Evolutionary conservation across 2,888 invertebrate genomes (phyloP), one percentile per base, ranked within the genome.

Genomic region (Thyatira batis): DNA sequence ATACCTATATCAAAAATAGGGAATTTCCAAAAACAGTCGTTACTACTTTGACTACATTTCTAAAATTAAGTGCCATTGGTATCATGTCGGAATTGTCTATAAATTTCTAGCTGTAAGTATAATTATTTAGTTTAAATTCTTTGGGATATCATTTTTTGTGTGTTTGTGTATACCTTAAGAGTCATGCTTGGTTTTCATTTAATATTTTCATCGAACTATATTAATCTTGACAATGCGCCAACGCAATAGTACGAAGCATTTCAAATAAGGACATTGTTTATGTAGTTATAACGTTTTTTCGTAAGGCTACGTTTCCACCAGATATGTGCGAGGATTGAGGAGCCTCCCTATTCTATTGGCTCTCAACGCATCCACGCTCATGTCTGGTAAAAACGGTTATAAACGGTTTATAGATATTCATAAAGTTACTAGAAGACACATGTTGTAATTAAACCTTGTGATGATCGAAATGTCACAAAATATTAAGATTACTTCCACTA

Each of bases 221-320:
- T 48, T 53, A 45, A 44, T 20, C 58, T 87, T 86, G 89, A 88
- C 88, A 88, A 87, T 87, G 89, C 87, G 89, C 89, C 88, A 85
- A 81, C 73, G n/a, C n/a, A n/a, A n/a, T n/a, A 57, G 48, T 59
- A 63, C 54, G 66, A 39, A 46, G 66, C 63, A 65, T 70, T 69
- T 72, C 67, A 69, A 67, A 64, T 66, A 61, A 64, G 55, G 57
- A 62, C 58, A 60, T 48, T 45, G 23, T 54, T 54, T 39, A 11
- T 6, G 13, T 39, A 4, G 13, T 5, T 0, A 11, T 10, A n/a
- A n/a, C n/a, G n/a, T n/a, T n/a, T n/a, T n/a, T n/a, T n/a, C n/a
- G n/a, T n/a, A n/a, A n/a, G n/a, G n/a, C n/a, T n/a, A n/a, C n/a
- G n/a, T n/a, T n/a, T n/a, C n/a, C n/a, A n/a, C n/a, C n/a, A n/a